phyloP scores from a whole-genome alignment of 2,797 vertebrate species.

The Threskiornis aethiopicus region DNA sequence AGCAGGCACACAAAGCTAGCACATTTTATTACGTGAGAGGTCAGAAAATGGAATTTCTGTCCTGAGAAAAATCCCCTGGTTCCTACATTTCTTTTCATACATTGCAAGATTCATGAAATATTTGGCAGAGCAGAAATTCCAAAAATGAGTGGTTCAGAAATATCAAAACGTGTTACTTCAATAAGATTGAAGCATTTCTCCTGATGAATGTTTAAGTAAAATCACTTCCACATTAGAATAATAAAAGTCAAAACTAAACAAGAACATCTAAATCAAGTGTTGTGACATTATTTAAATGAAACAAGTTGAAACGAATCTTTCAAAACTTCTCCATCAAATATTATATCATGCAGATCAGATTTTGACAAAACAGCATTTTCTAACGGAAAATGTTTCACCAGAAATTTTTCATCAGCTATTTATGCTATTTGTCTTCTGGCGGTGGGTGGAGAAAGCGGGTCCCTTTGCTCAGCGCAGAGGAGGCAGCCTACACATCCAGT shows the following conservation, averaged over 20 bases:
- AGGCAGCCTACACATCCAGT: not conserved
- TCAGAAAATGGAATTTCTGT: not conserved
- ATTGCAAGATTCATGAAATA: not conserved
- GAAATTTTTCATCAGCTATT: not conserved
- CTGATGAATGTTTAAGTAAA: slow-evolving; percentile 17
- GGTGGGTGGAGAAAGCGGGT: not conserved
- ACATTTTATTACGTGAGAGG: not conserved
- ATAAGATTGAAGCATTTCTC: not conserved
- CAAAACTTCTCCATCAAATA: slow-evolving; percentile 40
- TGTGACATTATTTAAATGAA: slow-evolving; percentile 44
- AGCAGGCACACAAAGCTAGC: not conserved
- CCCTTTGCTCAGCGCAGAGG: not conserved
- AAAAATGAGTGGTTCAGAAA: not conserved
- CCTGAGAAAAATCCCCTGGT: not conserved
- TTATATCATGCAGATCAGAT: not conserved
- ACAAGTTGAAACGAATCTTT: slow-evolving; percentile 5
- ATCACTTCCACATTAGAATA: not conserved
- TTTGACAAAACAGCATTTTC: not conserved
- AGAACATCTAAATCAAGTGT: slow-evolving; percentile 43
- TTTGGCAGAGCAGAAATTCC: not conserved
- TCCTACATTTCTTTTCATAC: not conserved
- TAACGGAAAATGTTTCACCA: not conserved
- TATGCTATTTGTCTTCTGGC: not conserved
- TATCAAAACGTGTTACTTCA: not conserved
- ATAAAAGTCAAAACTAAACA: slow-evolving; percentile 55